phyloP scores from a whole-genome alignment of 2,888 invertebrate genomes.

The Rhynchonema sp. region DNA sequence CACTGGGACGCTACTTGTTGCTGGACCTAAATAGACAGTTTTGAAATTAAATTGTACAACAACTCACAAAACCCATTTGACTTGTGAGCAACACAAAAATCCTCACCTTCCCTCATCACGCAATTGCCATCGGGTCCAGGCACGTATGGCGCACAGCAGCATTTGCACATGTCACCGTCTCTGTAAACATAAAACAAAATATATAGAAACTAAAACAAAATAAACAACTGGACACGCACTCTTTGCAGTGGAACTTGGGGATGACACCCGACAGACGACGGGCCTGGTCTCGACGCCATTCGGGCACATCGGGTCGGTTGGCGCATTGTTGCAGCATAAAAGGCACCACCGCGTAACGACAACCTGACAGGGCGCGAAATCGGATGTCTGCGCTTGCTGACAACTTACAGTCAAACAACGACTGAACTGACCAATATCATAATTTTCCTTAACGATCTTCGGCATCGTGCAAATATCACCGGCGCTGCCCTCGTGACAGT shows the following conservation, averaged over 20 bases:
- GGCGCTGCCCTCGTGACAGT: neutral
- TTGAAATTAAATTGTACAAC: no score
- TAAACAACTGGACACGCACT: neutral
- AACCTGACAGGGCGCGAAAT: neutral
- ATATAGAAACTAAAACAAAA: neutral
- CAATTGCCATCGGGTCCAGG: constrained; percentile 4
- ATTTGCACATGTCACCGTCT: constrained; percentile 5
- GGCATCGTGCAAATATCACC: constrained; percentile 2
- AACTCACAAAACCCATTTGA: no score
- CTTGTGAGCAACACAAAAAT: no score
- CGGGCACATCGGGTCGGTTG: constrained; percentile 1
- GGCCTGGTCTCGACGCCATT: constrained; percentile 4
- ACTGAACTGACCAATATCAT: no score
- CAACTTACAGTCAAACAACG: no score
- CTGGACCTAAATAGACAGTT: no score
- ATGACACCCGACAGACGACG: neutral
- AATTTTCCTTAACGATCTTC: neutral
- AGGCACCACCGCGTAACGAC: neutral
- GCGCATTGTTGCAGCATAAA: neutral
- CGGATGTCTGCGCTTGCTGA: no score
- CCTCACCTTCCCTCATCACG: no score
- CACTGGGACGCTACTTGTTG: no score
- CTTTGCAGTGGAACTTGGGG: constrained; percentile 1
- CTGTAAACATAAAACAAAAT: neutral
- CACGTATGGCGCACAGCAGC: constrained; percentile 6